Evolutionary conservation across 2,113 vertebrate species (phyloP).

Genomic region (Toxostoma redivivum): DNA sequence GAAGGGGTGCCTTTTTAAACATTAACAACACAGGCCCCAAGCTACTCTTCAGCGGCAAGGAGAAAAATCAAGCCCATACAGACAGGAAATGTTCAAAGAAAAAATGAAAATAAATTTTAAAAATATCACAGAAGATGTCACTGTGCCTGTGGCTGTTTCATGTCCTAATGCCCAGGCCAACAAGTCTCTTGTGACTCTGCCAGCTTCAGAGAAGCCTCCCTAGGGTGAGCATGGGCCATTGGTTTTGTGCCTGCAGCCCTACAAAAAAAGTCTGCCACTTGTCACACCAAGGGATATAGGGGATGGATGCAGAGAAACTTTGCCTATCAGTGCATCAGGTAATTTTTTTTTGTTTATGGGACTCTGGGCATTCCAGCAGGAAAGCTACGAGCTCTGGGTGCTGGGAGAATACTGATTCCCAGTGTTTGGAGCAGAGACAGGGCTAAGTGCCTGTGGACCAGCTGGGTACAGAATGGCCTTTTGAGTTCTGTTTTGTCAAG

Average conservation of each 20-base stretch:
- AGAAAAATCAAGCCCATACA: neutral
- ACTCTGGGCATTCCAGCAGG: neutral
- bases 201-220: neutral
- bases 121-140: neutral
- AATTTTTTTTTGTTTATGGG: neutral
- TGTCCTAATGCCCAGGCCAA: neutral
- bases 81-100: neutral
- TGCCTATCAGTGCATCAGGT: neutral
- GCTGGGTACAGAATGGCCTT: neutral
- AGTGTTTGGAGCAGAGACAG: neutral
- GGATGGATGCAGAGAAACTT: neutral
- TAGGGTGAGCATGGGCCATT: rapidly evolving
- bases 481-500: neutral
- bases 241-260: neutral
- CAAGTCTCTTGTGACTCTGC: neutral
- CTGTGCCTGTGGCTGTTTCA: neutral
- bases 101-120: neutral
- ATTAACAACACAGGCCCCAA: neutral
- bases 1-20: neutral
- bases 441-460: neutral
- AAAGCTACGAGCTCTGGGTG: neutral
- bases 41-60: neutral
- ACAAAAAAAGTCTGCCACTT: neutral
- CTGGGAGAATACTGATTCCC: neutral
- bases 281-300: neutral